Base-by-base conservation (phyloP, 2,113 vertebrate species). In the Oncorhynchus kisutch region DNA sequence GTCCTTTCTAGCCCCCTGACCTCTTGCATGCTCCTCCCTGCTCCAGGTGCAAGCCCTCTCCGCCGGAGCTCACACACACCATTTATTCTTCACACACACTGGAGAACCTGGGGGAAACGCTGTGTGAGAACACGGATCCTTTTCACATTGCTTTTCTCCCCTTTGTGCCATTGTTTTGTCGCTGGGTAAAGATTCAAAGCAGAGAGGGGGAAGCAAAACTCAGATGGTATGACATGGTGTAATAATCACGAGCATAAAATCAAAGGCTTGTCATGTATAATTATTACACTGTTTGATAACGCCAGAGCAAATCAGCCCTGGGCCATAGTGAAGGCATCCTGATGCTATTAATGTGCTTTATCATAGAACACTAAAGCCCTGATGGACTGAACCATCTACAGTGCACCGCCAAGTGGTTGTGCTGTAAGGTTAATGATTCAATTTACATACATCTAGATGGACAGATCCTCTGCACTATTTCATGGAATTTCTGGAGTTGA, bases 21-120 rank as follows among this genome's bases (percentile, higher is more conserved):
- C 77, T 69, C 9, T 45, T 39, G 51, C 70, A 84, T 90, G 88
- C 87, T 92, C 91, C 92, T 92, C 91, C 88, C 88, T 90, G 81
- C 90, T 93, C 95, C 95, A 97, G 95, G 95, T 96, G 95, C 95
- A 95, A 87, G 87, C 88, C 86, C 90, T 94, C 83, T 82, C 73
- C 81, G 72, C 80, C 78, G 81, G 78, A 80, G 62, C 76, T 62
- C 39, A 45, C 39, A 45, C 39, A 45, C 39, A 45, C 2, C 2
- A 9, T 45, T 45, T 45, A 45, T 12, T 45, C 39, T 45, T 45
- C n/a, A 22, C 67, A 60, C 49, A 67, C 64, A 49, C 20, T 8
- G 14, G 60, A 77, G 48, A 13, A 59, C 73, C 72, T 45, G 76
- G 59, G 74, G 73, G 75, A 74, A 76, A 68, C 62, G n/a, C 29